Evolutionary conservation across 2,888 invertebrate species (phyloP).

Genomic region (Perithous albicinctus): DNA sequence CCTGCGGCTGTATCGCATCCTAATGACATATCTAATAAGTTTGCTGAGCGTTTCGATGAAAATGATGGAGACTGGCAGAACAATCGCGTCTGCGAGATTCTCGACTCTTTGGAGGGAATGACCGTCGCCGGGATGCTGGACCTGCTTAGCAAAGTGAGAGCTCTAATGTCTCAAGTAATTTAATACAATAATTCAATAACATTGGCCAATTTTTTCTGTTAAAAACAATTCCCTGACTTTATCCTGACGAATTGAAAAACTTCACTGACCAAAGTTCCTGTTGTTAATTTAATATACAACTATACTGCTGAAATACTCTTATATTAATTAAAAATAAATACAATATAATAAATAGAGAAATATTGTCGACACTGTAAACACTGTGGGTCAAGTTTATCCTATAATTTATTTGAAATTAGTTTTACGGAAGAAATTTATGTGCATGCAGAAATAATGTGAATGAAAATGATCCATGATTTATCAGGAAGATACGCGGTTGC

Average conservation of each 20-base stretch:
- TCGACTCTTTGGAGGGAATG: conserved; percentile 90
- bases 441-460: background rate
- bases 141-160: conserved; percentile 87
- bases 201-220: too few relatives aligned
- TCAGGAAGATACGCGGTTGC: conserved; percentile 91
- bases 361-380: too few relatives aligned
- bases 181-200: too few relatives aligned
- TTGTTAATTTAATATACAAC: too few relatives aligned
- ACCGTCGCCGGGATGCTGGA: conserved; percentile 90
- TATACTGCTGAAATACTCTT: too few relatives aligned
- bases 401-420: background rate
- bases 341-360: too few relatives aligned
- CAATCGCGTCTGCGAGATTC: conserved; percentile 87
- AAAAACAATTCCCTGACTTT: too few relatives aligned
- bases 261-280: too few relatives aligned
- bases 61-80: conserved; percentile 82
- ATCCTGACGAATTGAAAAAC: too few relatives aligned
- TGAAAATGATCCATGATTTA: conserved; percentile 5
- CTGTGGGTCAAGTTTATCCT: background rate
- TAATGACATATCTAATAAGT: conserved; percentile 76
- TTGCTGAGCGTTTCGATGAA: conserved; percentile 68
- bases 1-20: conserved; percentile 82
- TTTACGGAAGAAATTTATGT: background rate
- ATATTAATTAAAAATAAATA: too few relatives aligned
- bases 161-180: background rate